Evolutionary conservation across 2,797 vertebrate species (phyloP).

Genomic region (Graptemys geographica): DNA sequence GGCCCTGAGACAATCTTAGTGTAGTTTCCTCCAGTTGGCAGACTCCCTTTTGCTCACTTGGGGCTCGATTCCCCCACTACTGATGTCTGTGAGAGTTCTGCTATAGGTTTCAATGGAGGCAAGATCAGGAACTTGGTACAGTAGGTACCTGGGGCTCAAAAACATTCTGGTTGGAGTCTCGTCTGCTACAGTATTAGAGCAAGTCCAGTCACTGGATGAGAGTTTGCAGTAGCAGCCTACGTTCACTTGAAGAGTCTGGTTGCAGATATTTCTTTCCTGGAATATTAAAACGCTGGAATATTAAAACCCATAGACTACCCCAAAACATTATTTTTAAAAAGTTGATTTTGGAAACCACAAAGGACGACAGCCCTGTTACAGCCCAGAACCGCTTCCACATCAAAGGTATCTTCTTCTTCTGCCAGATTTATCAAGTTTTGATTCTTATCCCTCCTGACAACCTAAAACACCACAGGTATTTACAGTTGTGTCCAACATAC

Average conservation of each 20-base stretch:
- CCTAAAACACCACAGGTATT: conserved; percentile 68
- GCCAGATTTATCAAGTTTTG: conserved; percentile 53
- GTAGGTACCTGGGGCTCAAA: neutral
- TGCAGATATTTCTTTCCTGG: neutral
- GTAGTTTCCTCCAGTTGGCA: neutral
- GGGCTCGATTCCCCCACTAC: neutral
- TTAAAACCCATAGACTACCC: conserved; percentile 29
- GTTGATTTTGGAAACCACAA: conserved; percentile 57
- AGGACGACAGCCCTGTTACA: conserved; percentile 34
- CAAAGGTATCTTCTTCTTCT: conserved; percentile 64
- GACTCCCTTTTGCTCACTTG: neutral
- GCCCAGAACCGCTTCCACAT: conserved; percentile 66
- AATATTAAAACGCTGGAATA: conserved; percentile 31
- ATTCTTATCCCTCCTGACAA: conserved; percentile 61
- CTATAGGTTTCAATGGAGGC: neutral
- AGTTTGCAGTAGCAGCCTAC: neutral
- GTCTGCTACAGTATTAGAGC: neutral
- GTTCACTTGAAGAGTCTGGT: neutral
- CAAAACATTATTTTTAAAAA: conserved; percentile 58
- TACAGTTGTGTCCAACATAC: conserved; percentile 68
- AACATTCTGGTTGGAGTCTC: neutral
- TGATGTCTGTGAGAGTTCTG: neutral
- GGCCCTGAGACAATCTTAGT: neutral
- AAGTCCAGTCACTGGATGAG: neutral
- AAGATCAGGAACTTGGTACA: neutral